Percentiles rank a stretch among this genome's conserved stretches.
phyloP scores from a whole-genome alignment of 1,140 invertebrate species.

The Adoxophyes honmai region DNA sequence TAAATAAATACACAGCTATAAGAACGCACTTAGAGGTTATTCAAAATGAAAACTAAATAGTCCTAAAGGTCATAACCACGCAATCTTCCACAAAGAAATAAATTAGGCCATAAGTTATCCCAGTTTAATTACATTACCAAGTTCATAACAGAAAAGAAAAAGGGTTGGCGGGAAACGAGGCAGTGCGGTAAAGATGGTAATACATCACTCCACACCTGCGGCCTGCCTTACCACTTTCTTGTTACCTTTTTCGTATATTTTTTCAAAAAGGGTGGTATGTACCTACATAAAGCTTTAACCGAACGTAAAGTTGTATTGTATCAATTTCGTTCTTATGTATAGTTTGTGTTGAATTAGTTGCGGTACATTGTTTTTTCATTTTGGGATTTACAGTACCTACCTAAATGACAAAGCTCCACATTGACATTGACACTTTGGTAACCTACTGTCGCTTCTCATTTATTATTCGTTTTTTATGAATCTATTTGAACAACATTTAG shows the following conservation, averaged over 20 bases:
- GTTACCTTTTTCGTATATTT: neutral
- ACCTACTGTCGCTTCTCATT: no score
- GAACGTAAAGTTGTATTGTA: no score
- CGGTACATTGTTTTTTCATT: no score
- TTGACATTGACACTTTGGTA: no score
- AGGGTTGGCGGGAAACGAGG: conserved; percentile 4
- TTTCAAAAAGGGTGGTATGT: neutral
- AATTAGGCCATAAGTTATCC: neutral
- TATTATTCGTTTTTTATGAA: no score
- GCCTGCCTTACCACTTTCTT: neutral
- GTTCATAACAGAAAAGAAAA: neutral
- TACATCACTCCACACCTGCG: conserved; percentile 11
- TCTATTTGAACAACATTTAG: no score
- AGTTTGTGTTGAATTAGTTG: no score
- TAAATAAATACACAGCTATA: no score
- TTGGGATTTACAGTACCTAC: no score
- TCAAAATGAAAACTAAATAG: neutral
- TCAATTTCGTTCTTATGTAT: no score
- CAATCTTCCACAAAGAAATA: neutral
- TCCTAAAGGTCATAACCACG: neutral
- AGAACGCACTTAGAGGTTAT: neutral
- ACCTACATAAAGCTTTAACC: no score
- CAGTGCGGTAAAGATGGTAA: neutral
- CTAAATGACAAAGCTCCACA: no score
- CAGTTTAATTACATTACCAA: conserved; percentile 10